Conservation (phyloP, 53 echinoderm and acorn worm species). For the Luidia sarsii region DNA sequence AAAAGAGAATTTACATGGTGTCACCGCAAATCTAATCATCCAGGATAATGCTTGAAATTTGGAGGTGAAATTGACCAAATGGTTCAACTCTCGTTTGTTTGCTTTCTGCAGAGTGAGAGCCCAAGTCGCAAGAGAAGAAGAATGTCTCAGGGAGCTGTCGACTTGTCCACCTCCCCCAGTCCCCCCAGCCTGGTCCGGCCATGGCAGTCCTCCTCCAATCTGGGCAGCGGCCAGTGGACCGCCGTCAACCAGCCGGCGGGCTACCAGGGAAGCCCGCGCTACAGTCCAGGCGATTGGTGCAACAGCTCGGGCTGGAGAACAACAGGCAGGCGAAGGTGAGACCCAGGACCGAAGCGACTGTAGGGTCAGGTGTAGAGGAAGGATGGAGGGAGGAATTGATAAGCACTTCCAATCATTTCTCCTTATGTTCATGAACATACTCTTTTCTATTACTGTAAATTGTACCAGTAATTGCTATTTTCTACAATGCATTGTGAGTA, state of each 20-base stretch:
- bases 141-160: conserved; percentile 97
- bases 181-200: conserved; percentile 90
- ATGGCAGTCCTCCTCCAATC: conserved; percentile 77
- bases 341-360: too few relatives aligned
- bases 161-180: conserved; percentile 82
- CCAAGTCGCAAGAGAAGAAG: conserved; percentile 99
- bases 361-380: too few relatives aligned
- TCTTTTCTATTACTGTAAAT: too few relatives aligned
- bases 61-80: too few relatives aligned
- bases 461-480: too few relatives aligned
- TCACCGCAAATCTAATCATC: too few relatives aligned
- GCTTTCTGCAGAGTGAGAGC: conserved; percentile 89
- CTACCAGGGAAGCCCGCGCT: conserved; percentile 41
- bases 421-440: too few relatives aligned
- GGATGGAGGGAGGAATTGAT: too few relatives aligned
- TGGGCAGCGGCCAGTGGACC: conserved; percentile 30
- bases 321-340: conserved; percentile 79
- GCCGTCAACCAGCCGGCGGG: conserved; percentile 14
- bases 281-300: conserved; percentile 75
- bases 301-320: conserved; percentile 75
- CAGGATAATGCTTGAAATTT: too few relatives aligned
- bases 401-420: too few relatives aligned
- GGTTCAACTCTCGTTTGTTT: conserved; percentile 3
- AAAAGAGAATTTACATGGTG: too few relatives aligned
- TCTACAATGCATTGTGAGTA: too few relatives aligned